phyloP scores from a whole-genome alignment of 2,888 invertebrate genomes.

The Patella ulyssiponensis region DNA sequence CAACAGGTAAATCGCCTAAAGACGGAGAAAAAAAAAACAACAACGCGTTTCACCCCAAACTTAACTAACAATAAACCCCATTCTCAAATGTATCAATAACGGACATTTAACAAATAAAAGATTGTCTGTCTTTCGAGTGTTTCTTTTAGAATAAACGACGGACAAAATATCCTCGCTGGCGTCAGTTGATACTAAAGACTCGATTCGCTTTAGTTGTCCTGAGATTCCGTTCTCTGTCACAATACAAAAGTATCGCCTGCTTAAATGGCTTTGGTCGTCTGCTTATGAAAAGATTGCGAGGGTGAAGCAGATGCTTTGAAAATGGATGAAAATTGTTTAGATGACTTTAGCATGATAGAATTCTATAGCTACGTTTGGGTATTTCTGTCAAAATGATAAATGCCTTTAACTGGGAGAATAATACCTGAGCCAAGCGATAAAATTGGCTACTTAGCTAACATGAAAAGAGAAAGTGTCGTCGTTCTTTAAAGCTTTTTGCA shows the following conservation, averaged over 20 bases:
- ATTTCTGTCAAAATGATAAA: constrained; percentile 13
- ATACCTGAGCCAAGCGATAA: background rate
- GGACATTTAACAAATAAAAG: background rate
- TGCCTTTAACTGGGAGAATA: background rate
- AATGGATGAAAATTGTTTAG: background rate
- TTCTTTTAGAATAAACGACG: constrained; percentile 19
- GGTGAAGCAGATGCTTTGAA: constrained; percentile 2
- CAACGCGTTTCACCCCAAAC: too few species aligned
- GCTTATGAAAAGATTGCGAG: too few species aligned
- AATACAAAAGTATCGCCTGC: too few species aligned
- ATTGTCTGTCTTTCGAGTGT: constrained; percentile 26
- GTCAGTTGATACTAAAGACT: constrained; percentile 14
- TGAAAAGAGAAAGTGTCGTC: background rate
- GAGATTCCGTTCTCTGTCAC: background rate
- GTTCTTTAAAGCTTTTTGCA: background rate
- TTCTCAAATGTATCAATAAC: background rate
- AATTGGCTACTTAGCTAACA: background rate
- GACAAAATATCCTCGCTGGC: constrained; percentile 22
- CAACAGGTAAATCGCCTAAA: too few species aligned
- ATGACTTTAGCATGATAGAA: background rate
- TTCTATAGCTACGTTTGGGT: background rate
- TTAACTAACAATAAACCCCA: too few species aligned
- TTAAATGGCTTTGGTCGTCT: too few species aligned
- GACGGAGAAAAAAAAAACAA: too few species aligned
- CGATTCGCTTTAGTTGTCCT: background rate